A percentile compares a stretch with the other conserved stretches of the same genome.
Conservation (phyloP, 2,888 invertebrate species). For the Beris morrisii region DNA sequence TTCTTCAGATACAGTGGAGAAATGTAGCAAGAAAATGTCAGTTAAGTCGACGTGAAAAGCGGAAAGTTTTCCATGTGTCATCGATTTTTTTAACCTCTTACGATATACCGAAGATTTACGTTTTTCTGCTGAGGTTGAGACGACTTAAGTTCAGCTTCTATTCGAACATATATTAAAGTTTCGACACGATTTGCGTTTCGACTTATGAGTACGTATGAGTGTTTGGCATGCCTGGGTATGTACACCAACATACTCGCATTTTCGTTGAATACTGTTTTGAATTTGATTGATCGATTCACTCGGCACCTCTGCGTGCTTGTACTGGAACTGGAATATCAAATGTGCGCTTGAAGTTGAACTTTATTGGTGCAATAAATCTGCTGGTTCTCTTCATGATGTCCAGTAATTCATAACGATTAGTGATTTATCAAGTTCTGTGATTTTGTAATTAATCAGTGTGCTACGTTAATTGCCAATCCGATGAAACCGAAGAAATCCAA, state of each 20-base stretch:
- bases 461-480: no score
- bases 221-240: background rate
- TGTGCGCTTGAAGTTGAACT: no score
- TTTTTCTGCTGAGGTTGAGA: background rate
- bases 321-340: no score
- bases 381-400: no score
- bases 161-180: background rate
- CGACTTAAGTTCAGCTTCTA: background rate
- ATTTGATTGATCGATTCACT: slow-evolving; percentile 29
- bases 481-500: no score
- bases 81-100: slow-evolving; percentile 24
- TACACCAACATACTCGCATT: background rate
- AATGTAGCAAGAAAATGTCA: no score
- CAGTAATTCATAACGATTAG: no score
- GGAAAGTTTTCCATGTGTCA: slow-evolving; percentile 24
- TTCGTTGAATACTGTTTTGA: slow-evolving; percentile 8
- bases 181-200: slow-evolving; percentile 11
- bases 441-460: no score
- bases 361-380: no score
- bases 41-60: slow-evolving; percentile 21
- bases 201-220: background rate
- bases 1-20: no score
- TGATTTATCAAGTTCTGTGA: no score
- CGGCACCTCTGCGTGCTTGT: background rate
- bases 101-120: slow-evolving; percentile 8